These are phyloP conservation scores for Phenganax marumi DNA, from an alignment of 92 coral and sea anemone species.

Conservation along the genomic window DNA sequence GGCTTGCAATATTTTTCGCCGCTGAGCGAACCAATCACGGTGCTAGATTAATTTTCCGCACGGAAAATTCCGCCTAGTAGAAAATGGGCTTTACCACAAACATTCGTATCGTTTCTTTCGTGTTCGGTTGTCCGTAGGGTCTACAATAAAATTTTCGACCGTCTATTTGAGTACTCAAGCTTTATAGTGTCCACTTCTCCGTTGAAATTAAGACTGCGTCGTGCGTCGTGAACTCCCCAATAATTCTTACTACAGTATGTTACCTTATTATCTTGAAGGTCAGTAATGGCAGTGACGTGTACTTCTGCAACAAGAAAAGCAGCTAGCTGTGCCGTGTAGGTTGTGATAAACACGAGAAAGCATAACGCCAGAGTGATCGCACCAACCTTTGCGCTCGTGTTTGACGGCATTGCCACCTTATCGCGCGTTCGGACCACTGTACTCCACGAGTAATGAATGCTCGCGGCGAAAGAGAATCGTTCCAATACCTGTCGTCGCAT, in stretches of 20 bases:
- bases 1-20: too few relatives aligned
- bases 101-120: too few relatives aligned
- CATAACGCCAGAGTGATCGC: slow-evolving; percentile 35
- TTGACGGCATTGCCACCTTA: slow-evolving; percentile 19
- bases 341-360: slow-evolving; percentile 37
- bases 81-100: too few relatives aligned
- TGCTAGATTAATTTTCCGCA: too few relatives aligned
- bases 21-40: too few relatives aligned
- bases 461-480: slow-evolving; percentile 22
- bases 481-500: neutral
- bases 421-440: slow-evolving; percentile 36
- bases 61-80: too few relatives aligned
- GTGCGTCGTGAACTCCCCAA: neutral
- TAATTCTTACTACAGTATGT: neutral
- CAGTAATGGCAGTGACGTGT: slow-evolving; percentile 15
- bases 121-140: too few relatives aligned
- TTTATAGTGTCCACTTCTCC: neutral
- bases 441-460: slow-evolving; percentile 38
- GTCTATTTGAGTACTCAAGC: neutral
- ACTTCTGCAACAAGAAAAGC: slow-evolving; percentile 39
- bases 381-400: slow-evolving; percentile 21
- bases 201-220: neutral
- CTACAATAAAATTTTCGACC: neutral
- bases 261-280: slow-evolving; percentile 33
- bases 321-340: slow-evolving; percentile 43